Evolutionary conservation across 2,113 vertebrate species (phyloP).

Genomic region (Oryzias melastigma): DNA sequence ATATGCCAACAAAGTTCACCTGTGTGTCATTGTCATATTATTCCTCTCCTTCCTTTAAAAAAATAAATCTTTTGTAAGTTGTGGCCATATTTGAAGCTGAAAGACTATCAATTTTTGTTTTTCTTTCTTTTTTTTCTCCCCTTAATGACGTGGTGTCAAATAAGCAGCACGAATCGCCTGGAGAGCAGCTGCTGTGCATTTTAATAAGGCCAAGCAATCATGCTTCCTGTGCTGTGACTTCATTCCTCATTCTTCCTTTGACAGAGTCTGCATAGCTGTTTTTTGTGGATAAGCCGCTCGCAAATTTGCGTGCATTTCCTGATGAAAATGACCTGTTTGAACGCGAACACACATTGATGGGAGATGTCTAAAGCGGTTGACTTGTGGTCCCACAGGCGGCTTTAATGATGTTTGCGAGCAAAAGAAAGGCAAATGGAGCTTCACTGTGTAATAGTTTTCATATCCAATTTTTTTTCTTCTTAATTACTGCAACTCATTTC

Average conservation of each 20-base stretch:
- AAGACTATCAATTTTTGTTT: constrained; percentile 42
- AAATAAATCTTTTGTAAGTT: constrained; percentile 41
- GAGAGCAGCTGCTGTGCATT: constrained; percentile 67
- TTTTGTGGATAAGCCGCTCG: constrained; percentile 22
- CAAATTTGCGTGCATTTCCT: constrained; percentile 30
- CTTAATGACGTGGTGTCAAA: constrained; percentile 65
- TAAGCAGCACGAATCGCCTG: constrained; percentile 42
- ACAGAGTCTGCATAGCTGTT: constrained; percentile 24
- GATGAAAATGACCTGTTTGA: constrained; percentile 9
- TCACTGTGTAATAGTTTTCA: constrained; percentile 36
- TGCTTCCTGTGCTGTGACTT: constrained; percentile 36
- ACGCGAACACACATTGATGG: constrained; percentile 18
- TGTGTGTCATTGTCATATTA: background rate
- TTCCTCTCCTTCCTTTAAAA: constrained; percentile 1
- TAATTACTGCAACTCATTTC: constrained; percentile 59
- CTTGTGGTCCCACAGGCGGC: background rate
- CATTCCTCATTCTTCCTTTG: constrained; percentile 41
- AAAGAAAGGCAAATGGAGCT: constrained; percentile 31
- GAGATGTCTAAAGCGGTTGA: constrained; percentile 13
- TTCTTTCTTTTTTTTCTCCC: constrained; percentile 16
- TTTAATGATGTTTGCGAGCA: constrained; percentile 11
- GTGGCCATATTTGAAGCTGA: constrained; percentile 29
- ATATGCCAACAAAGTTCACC: constrained; percentile 4
- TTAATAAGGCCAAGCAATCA: constrained; percentile 55
- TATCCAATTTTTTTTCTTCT: constrained; percentile 38